Evolutionary conservation across 1,140 invertebrate species (phyloP).

Genomic region (Whitmania pigra): DNA sequence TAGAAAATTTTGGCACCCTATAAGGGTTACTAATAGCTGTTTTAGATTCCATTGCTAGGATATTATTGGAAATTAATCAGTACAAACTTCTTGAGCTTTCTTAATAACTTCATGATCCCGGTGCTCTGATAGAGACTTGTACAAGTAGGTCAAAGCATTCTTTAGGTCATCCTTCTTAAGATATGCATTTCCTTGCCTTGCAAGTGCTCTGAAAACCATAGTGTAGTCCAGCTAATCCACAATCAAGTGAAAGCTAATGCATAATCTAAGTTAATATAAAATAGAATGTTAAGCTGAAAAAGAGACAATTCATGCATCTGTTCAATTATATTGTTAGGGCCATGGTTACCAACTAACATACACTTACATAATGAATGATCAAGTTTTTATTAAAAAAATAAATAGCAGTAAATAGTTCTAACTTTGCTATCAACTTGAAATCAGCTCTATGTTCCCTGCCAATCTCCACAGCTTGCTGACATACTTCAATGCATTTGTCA

Average conservation of each 20-base stretch:
- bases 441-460: conserved; percentile 92
- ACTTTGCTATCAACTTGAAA: conserved; percentile 92
- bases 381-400: background rate
- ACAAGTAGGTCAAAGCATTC: conserved; percentile 78
- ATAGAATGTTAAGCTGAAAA: background rate
- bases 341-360: no score
- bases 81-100: conserved; percentile 34
- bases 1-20: no score
- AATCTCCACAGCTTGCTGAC: conserved; percentile 83
- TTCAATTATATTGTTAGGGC: background rate
- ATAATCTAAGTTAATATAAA: background rate
- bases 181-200: conserved; percentile 48
- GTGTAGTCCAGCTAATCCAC: background rate
- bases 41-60: no score
- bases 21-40: no score
- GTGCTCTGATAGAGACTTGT: conserved; percentile 94
- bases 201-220: conserved; percentile 45
- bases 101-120: conserved; percentile 68
- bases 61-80: background rate
- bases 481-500: conserved; percentile 78
- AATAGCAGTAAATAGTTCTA: conserved; percentile 33
- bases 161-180: conserved; percentile 58
- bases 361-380: no score
- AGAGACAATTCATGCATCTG: no score
- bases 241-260: background rate